These are phyloP conservation scores for Serinus canaria DNA, from an alignment of 2,113 vertebrate genomes.

Conservation along the genomic window DNA sequence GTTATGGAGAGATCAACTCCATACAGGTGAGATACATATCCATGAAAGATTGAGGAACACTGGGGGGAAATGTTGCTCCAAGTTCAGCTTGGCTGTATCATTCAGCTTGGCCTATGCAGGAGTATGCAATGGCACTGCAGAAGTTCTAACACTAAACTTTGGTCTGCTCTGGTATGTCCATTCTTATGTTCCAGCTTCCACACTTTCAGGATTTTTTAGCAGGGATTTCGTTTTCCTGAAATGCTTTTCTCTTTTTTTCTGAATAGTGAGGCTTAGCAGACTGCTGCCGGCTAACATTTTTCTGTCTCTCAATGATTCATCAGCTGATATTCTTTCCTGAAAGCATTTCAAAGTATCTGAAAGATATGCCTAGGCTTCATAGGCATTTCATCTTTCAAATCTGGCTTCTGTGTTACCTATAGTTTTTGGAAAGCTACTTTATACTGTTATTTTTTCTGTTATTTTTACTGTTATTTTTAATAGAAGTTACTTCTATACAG, in stretches of 20 bases:
- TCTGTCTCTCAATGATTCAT: neutral
- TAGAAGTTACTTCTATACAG: neutral
- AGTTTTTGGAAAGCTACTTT: neutral
- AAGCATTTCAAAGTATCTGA: neutral
- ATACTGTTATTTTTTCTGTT: neutral
- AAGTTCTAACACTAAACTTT: neutral
- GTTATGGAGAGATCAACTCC: fast-evolving
- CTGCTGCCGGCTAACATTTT: fast-evolving
- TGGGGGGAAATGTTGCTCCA: neutral
- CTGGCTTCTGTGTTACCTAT: neutral
- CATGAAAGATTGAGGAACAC: fast-evolving
- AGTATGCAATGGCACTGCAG: neutral
- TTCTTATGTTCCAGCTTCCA: neutral
- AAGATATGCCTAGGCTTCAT: neutral
- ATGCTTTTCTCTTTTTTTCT: neutral
- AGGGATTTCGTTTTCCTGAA: neutral
- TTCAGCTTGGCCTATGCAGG: neutral
- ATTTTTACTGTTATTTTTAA: neutral
- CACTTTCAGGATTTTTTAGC: neutral
- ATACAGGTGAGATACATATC: neutral
- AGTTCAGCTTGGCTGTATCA: neutral
- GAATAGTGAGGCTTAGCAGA: neutral
- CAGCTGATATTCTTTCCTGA: neutral
- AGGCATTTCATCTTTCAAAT: neutral
- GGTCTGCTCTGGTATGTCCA: neutral